These are phyloP conservation scores for Spilogale gracilis DNA, from an alignment of 2,113 vertebrate genomes.

Conservation along the genomic window DNA sequence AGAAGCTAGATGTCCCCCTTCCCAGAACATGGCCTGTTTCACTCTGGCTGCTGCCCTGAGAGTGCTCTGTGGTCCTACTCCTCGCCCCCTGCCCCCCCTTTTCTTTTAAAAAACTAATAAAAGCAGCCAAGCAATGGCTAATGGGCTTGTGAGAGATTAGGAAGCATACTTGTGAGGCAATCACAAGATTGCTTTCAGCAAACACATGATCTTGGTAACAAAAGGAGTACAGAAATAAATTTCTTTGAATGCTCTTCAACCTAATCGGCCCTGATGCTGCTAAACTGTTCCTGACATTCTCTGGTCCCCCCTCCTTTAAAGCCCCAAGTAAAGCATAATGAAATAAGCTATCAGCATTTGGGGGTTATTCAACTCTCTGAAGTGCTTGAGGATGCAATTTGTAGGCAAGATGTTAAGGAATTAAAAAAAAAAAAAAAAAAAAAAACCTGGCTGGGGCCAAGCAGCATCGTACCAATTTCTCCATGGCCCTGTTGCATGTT, in stretches of 20 bases:
- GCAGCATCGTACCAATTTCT: conserved; percentile 68
- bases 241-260: conserved; percentile 77
- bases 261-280: conserved; percentile 75
- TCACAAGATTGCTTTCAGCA: conserved; percentile 63
- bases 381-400: conserved; percentile 83
- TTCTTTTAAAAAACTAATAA: conserved; percentile 47
- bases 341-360: conserved; percentile 82
- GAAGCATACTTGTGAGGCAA: conserved; percentile 53
- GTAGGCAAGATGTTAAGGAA: conserved; percentile 84
- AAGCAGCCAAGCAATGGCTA: conserved; percentile 40
- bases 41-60: neutral
- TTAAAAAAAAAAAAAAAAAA: conserved; percentile 43
- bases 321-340: conserved; percentile 76
- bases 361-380: conserved; percentile 81
- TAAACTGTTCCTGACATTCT: conserved; percentile 80
- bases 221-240: conserved; percentile 76
- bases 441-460: conserved; percentile 53
- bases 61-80: neutral
- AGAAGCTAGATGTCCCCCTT: neutral
- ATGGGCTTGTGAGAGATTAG: conserved; percentile 42
- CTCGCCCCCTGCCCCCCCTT: neutral
- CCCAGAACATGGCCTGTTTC: neutral
- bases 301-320: conserved; percentile 63
- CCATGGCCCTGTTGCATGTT: conserved; percentile 55
- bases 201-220: conserved; percentile 69